Conservation (phyloP, 1,140 invertebrate genomes). For the Drosophila pseudoobscura region DNA sequence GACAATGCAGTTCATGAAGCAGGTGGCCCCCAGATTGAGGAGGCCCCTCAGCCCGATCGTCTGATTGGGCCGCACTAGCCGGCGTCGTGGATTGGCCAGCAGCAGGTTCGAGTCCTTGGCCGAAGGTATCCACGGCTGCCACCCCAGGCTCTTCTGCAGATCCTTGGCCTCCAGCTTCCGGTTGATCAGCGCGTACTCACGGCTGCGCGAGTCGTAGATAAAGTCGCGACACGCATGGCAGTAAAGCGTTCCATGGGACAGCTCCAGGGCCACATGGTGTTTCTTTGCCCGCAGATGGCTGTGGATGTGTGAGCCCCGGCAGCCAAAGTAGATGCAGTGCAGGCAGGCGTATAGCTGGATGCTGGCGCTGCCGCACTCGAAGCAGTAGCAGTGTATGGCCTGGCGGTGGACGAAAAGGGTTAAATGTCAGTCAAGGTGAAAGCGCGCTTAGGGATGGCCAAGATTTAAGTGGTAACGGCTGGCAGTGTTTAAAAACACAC, state of each 20-base stretch:
- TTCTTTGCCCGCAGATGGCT: constrained; percentile 92
- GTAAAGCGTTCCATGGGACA: constrained; percentile 94
- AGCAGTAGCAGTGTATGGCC: constrained; percentile 78
- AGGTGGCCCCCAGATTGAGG: constrained; percentile 98
- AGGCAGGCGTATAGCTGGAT: constrained; percentile 94
- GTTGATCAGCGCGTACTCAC: constrained; percentile 86
- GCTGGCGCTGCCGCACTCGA: constrained; percentile 89
- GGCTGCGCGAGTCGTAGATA: constrained; percentile 91
- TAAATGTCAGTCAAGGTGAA: background rate
- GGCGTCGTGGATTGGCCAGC: constrained; percentile 89
- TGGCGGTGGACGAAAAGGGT: constrained; percentile 20
- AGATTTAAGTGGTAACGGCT: no score
- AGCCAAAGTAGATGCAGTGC: constrained; percentile 96
- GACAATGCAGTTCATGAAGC: constrained; percentile 99
- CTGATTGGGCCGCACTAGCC: constrained; percentile 91
- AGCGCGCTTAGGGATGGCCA: no score
- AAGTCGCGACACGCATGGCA: constrained; percentile 96
- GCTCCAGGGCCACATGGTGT: constrained; percentile 93
- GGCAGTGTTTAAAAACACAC: no score
- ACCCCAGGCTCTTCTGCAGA: constrained; percentile 88
- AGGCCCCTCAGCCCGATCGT: constrained; percentile 95
- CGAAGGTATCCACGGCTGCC: constrained; percentile 91
- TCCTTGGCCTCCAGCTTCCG: constrained; percentile 86
- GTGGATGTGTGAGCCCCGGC: constrained; percentile 92
- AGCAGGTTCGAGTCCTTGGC: constrained; percentile 89